Evolutionary conservation across 2,888 invertebrate genomes (phyloP), one percentile per base, ranked within the genome.

Genomic region (Meganola albula): DNA sequence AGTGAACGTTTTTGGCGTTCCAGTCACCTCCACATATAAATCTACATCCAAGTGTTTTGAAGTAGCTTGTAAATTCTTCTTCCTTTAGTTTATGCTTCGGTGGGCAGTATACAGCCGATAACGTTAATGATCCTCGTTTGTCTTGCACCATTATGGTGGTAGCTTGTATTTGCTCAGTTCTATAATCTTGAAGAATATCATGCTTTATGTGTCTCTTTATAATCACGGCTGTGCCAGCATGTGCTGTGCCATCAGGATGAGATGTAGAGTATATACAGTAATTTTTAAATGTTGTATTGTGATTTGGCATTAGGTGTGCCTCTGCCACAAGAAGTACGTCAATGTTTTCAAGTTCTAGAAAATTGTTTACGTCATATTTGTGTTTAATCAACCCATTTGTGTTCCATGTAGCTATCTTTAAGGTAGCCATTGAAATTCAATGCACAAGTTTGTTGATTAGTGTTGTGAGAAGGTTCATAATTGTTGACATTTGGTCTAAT

Each of bases 1-100:
- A 41, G 11, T 10, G 9, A 5, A 24, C n/a, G 8, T 34, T 27
- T 31, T 39, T 36, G 2, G 32, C 33, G n/a, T 39, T 42, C 38
- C 34, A 39, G 12, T 36, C 38, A 0, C 36, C 42, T 6, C 29
- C 37, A 27, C 30, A 30, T 12, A 42, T 20, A 11, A 26, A 32
- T 12, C 26, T 26, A 1, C n/a, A 11, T 3, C 22, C 22, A 10
- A 32, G 11, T 3, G 11, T 32, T 22, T 14, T 27, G 7, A 23
- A 27, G 9, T 3, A 27, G 3, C 9, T 7, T 10, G 11, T 23
- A 4, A 26, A 26, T 10, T 1, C 2, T 4, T 32, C 11, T 12
- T 29, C 28, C 7, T 10, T 22, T n/a, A 35, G 1, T n/a, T 10
- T 28, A 9, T 32, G 39, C 11, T 23, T 35, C 1, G 39, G 31